Percentiles rank a stretch among this genome's conserved stretches.
Evolutionary conservation across 2,113 vertebrate genomes (phyloP).

Genomic region (Tyto alba): DNA sequence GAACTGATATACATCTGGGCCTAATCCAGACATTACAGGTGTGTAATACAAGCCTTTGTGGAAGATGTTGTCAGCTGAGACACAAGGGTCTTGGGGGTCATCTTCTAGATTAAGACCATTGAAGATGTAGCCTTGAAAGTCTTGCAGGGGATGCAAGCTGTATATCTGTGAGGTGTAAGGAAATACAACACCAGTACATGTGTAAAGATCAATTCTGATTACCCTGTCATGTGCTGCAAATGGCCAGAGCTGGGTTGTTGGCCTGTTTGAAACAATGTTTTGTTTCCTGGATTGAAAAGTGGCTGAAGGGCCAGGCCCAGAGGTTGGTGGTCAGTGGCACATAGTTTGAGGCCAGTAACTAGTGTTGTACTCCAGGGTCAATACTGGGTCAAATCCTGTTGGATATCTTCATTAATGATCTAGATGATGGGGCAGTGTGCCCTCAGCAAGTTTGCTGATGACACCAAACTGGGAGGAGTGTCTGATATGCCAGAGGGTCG

Average conservation of each 20-base stretch:
- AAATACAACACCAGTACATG: not conserved
- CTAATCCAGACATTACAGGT: conserved; percentile 50
- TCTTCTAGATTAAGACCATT: conserved; percentile 59
- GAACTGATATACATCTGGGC: conserved; percentile 57
- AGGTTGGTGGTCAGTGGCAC: not conserved
- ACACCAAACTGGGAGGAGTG: not conserved
- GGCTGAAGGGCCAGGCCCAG: not conserved
- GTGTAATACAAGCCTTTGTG: conserved; percentile 69
- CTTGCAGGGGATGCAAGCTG: conserved; percentile 66
- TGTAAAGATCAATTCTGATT: not conserved
- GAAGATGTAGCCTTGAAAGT: conserved; percentile 71
- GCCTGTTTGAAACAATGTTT: not conserved
- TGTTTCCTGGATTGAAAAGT: not conserved
- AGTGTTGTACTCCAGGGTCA: not conserved
- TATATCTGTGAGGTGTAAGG: conserved; percentile 68
- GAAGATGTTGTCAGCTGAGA: conserved; percentile 58
- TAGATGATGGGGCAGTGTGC: not conserved
- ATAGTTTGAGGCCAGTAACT: not conserved
- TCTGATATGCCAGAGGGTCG: not conserved
- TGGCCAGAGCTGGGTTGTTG: not conserved
- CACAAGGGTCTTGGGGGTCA: conserved; percentile 40
- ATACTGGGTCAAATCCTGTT: not conserved
- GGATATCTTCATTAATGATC: not conserved
- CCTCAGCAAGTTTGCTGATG: not conserved
- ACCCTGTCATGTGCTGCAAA: not conserved